Evolutionary conservation across 2,797 vertebrate species (phyloP), one percentile per base, ranked within the genome.

Genomic region (Pseudopleuronectes americanus): DNA sequence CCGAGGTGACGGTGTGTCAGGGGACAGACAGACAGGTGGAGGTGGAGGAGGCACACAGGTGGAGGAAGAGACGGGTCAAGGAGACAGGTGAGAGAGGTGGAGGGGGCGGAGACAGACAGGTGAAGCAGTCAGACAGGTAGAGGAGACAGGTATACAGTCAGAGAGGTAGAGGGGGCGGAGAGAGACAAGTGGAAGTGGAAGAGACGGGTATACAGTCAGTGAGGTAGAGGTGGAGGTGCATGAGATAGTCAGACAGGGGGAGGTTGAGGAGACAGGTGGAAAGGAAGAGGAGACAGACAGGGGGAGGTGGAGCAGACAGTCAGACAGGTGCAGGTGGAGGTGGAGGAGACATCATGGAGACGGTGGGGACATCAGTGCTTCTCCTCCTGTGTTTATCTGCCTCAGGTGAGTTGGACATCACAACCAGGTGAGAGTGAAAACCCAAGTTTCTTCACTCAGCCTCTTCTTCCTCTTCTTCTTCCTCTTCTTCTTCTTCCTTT

Each of bases 41-140:
- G 92, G 90, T 71, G 60, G 79, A 48, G 43, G 22, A 48, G 77
- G 57, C 62, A 90, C 8, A 3, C 67, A 93, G 9, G 33, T 92
- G 92, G 76, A 64, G 23, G 28, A 66, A 6, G 61, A n/a, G 5
- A 28, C 26, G 5, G 26, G 26, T 26, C 0, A 57, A 4, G 26
- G 28, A 31, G 28, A 31, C 28, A 92, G 92, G 90, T 71, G 60
- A 90, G 8, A 3, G 61, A 92, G 92, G 90, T 71, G 60, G 79
- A 48, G 43, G 22, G 47, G 77, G 57, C 62, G 26, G 28, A 31
- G 28, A 31, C 28, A 92, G 92, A 89, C 33, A 28, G 6, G 28
- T 28, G 28, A 3, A 31, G 31, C 4, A 38, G 36, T 1, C 36
- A 36, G 10, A 36, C 36, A 28, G 6, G 28, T 6, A 6, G 28